Evolutionary conservation across 2,888 invertebrate genomes (phyloP).

Genomic region (Synanthedon tipuliformis): DNA sequence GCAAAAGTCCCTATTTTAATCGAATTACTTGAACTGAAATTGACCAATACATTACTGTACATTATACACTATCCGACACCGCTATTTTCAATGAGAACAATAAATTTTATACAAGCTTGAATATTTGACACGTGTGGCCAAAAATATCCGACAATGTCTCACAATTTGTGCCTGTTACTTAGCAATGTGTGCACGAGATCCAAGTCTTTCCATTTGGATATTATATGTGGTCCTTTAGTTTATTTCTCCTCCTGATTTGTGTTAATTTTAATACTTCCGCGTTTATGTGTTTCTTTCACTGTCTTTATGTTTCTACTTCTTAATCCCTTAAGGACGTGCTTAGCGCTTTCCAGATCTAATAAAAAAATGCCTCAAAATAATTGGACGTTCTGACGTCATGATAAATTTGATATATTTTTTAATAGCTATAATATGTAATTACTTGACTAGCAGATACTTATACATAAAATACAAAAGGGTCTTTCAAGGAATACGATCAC

Average conservation of each 20-base stretch:
- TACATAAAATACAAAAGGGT: constrained; percentile 42
- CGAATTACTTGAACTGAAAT: constrained; percentile 31
- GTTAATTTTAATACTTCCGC: constrained; percentile 43
- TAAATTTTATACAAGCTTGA: constrained; percentile 28
- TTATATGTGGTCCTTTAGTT: constrained; percentile 67
- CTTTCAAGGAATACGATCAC: constrained; percentile 28
- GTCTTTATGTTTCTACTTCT: constrained; percentile 40
- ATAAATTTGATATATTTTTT: constrained; percentile 4
- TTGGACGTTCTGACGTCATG: background rate
- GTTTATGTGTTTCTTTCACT: constrained; percentile 43
- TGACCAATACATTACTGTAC: constrained; percentile 46
- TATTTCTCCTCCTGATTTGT: constrained; percentile 32
- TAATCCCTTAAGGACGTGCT: constrained; percentile 22
- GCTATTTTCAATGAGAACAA: constrained; percentile 14
- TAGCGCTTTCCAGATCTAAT: constrained; percentile 17
- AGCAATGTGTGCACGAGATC: constrained; percentile 65
- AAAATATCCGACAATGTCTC: constrained; percentile 27
- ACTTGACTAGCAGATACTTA: constrained; percentile 30
- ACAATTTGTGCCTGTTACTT: constrained; percentile 49
- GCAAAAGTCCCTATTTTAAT: constrained; percentile 33
- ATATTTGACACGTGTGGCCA: constrained; percentile 33
- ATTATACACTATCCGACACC: constrained; percentile 47
- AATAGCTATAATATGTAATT: constrained; percentile 9
- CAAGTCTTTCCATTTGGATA: constrained; percentile 61
- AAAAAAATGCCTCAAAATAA: constrained; percentile 7